Percentiles rank a stretch among this genome's conserved stretches.
These are phyloP conservation scores for Nylanderia fulva DNA, from an alignment of 1,140 invertebrate genomes.

Conservation along the genomic window DNA sequence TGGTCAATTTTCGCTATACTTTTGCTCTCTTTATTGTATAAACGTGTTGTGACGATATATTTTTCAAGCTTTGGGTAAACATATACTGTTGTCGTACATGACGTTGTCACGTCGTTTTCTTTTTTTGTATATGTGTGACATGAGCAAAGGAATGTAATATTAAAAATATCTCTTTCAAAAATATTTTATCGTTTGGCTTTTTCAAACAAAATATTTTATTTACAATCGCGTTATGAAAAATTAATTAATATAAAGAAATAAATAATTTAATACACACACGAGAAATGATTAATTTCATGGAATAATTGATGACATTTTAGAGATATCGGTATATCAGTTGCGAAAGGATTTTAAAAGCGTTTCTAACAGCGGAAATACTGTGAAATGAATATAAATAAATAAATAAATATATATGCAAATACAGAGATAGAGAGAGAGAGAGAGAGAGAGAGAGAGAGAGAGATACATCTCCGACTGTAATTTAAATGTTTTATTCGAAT, in stretches of 20 bases:
- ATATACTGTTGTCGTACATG: neutral
- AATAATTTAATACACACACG: neutral
- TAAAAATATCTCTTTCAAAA: slow-evolving; percentile 15
- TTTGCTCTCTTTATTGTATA: neutral
- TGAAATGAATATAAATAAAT: neutral
- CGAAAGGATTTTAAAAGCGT: neutral
- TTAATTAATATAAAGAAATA: slow-evolving; percentile 1
- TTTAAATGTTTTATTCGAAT: neutral
- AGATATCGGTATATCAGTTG: neutral
- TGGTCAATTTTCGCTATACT: slow-evolving; percentile 8
- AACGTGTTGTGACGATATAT: neutral
- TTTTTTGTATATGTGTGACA: neutral
- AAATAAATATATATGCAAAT: too few relatives aligned
- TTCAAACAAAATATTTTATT: slow-evolving; percentile 12
- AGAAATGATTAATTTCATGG: neutral
- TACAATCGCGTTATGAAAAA: neutral
- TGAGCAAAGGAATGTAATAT: neutral
- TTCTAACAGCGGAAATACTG: neutral
- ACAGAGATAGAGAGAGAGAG: neutral
- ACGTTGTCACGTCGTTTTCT: neutral
- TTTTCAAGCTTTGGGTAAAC: neutral
- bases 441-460: neutral
- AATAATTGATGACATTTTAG: neutral
- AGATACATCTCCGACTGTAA: neutral
- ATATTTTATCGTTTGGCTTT: slow-evolving; percentile 1